These are phyloP conservation scores for Rambutsinella grinnellia DNA, from an alignment of 2,888 invertebrate genomes.

Conservation along the genomic window DNA sequence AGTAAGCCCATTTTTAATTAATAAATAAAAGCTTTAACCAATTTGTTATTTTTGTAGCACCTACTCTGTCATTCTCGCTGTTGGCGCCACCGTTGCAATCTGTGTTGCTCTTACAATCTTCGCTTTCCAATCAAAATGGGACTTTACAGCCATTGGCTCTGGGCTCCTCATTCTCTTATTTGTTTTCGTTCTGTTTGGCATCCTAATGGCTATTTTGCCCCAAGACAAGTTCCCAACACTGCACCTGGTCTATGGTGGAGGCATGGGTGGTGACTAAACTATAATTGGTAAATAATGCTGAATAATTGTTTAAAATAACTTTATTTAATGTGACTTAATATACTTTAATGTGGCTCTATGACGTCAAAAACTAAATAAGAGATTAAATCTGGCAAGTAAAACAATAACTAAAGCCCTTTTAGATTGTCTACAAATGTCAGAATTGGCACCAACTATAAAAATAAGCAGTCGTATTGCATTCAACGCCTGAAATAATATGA, in stretches of 20 bases:
- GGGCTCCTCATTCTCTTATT: conserved; percentile 81
- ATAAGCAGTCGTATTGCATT: too few relatives aligned
- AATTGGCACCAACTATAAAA: too few relatives aligned
- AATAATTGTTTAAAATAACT: not conserved
- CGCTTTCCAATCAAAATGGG: conserved; percentile 92
- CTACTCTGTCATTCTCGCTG: conserved; percentile 73
- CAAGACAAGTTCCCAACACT: conserved; percentile 5
- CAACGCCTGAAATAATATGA: too few relatives aligned
- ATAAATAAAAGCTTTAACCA: too few relatives aligned
- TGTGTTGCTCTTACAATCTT: conserved; percentile 89
- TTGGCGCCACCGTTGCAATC: conserved; percentile 89
- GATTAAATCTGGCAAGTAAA: too few relatives aligned
- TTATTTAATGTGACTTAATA: too few relatives aligned
- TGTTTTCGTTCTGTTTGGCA: conserved; percentile 83
- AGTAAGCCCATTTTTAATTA: not conserved
- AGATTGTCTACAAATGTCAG: too few relatives aligned
- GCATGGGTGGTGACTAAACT: not conserved
- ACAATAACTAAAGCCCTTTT: too few relatives aligned
- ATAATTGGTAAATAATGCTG: not conserved
- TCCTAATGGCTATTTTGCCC: conserved; percentile 75
- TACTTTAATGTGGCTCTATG: too few relatives aligned
- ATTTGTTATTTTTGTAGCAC: conserved; percentile 72
- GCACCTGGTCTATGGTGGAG: conserved; percentile 27
- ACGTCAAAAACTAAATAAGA: too few relatives aligned
- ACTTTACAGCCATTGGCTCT: conserved; percentile 86